These are phyloP conservation scores for Misgurnus anguillicaudatus DNA, from an alignment of 2,113 vertebrate species.

Conservation along the genomic window DNA sequence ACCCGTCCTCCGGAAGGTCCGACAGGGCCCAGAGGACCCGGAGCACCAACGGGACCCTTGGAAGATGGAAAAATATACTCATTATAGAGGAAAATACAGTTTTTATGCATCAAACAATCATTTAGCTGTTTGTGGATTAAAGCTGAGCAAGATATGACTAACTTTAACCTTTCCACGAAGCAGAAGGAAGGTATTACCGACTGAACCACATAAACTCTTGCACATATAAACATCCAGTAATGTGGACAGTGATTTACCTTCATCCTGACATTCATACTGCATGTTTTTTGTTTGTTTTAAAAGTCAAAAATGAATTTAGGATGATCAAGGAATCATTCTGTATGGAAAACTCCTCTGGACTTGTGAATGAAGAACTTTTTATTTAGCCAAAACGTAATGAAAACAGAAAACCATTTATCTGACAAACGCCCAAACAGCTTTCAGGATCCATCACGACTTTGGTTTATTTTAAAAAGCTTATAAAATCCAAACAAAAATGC, in stretches of 20 bases:
- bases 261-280: background rate
- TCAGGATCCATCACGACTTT: background rate
- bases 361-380: background rate
- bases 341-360: too few relatives aligned
- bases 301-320: conserved; percentile 7
- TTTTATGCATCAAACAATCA: conserved; percentile 1
- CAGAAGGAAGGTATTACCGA: background rate
- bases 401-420: conserved; percentile 4
- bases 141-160: conserved; percentile 15
- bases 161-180: conserved; percentile 6
- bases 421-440: background rate
- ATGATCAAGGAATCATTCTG: background rate
- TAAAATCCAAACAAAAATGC: conserved; percentile 48
- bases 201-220: background rate
- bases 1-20: conserved; percentile 91
- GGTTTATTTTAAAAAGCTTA: background rate
- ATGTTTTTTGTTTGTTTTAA: conserved; percentile 12
- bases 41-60: conserved; percentile 85
- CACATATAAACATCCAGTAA: conserved; percentile 17
- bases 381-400: background rate
- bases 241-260: background rate
- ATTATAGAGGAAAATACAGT: background rate
- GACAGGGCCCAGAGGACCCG: conserved; percentile 86
- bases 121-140: conserved; percentile 13
- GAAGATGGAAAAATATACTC: conserved; percentile 48